Base-by-base conservation (phyloP, 2,113 vertebrate genomes). In the Mormyrus iriodes region DNA sequence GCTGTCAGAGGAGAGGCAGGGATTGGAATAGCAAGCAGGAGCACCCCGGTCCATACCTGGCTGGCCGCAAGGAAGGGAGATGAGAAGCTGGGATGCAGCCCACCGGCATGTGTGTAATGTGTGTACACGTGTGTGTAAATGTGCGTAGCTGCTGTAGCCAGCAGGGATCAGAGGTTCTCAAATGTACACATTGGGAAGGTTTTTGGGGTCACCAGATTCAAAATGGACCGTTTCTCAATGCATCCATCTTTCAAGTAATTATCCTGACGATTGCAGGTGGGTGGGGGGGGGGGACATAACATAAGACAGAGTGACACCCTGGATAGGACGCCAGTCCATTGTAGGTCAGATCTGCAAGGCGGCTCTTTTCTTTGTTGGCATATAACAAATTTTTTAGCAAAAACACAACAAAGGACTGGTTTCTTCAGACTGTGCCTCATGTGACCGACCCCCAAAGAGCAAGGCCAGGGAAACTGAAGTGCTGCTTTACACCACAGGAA, bases 1-100 rank as follows among this genome's bases (percentile, higher is more conserved):
- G 46, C 89, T 86, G 82, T 89, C 79, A 49, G 49, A 44, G 27
- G 39, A 73, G 85, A 35, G 42, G 27, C 51, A 89, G 51, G 24
- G 44, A 46, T 44, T 69, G 17, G 55, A 69, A 44, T 51, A 39
- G 53, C n/a, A 39, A 39, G 89, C 49, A 52, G 42, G 42, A n/a
- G 19, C 8, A 27, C 48, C 31, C n/a, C 1, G 69, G 44, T 12
- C 39, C 4, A 21, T 35, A 49, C 88, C 88, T 85, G 83, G 53
- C 24, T n/a, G 3, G 24, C 39, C 52, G 17, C 7, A n/a, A 46
- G 39, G 21, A 31, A 21, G 21, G 17, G 35, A 21, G 76, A 19
- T 51, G 76, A 49, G n/a, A 76, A 9, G 3, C 84, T 48, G 31
- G 31, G 35, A 85, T 35, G 76, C 76, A 27, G 44, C 19, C 12